phyloP scores from a whole-genome alignment of 2,797 vertebrate genomes.

The Chaunax sp. region DNA sequence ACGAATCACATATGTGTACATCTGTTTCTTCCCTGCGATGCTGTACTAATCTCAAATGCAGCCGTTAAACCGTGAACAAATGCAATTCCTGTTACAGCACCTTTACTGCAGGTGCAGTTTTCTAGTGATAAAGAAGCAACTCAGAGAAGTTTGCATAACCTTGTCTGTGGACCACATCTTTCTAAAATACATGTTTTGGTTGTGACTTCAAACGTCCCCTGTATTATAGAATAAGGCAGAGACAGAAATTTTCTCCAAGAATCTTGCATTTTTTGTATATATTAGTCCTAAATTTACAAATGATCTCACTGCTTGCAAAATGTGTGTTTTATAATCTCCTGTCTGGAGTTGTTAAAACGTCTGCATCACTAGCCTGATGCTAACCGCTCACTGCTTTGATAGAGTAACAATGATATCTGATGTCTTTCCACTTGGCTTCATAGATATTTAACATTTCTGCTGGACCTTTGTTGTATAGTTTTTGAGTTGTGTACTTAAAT shows the following conservation, averaged over 20 bases:
- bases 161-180: conserved; percentile 5
- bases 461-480: no score
- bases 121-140: not conserved
- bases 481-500: no score
- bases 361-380: no score
- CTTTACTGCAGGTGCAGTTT: conserved; percentile 1
- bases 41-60: not conserved
- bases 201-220: not conserved
- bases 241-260: not conserved
- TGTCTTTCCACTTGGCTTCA: no score
- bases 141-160: conserved; percentile 9
- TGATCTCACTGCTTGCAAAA: no score
- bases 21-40: conserved; percentile 22
- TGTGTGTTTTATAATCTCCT: no score
- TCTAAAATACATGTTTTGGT: conserved; percentile 4
- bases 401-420: no score
- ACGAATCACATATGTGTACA: conserved; percentile 22
- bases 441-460: no score
- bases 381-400: no score
- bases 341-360: no score
- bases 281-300: no score
- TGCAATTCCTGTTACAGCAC: conserved; percentile 18
- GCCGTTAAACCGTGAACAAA: conserved; percentile 10
- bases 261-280: not conserved
- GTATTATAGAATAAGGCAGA: not conserved